A percentile compares a stretch with the other conserved stretches of the same genome.
Conservation (phyloP, 2,113 vertebrate genomes). For the Hippocampus zosterae region DNA sequence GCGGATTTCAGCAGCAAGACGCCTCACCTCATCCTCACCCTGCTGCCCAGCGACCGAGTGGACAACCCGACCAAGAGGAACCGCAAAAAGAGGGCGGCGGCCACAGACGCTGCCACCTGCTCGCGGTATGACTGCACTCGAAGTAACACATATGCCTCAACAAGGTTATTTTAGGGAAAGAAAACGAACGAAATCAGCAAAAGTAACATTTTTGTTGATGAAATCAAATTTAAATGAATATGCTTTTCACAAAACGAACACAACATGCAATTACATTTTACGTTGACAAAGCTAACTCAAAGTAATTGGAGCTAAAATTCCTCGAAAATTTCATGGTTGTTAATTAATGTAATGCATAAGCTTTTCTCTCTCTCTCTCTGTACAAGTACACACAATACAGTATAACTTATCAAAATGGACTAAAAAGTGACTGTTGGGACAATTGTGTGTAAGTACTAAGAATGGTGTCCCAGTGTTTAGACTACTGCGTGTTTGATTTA, state of each 20-base stretch:
- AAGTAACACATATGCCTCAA: too few species aligned
- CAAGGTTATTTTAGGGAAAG: too few species aligned
- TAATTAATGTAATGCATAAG: too few species aligned
- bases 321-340: too few species aligned
- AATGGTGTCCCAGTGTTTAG: slow-evolving; percentile 52
- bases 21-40: slow-evolving; percentile 77
- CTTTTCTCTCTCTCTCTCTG: too few species aligned
- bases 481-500: slow-evolving; percentile 57
- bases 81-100: slow-evolving; percentile 74
- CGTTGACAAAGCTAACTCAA: too few species aligned
- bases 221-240: too few species aligned
- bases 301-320: too few species aligned
- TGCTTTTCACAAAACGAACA: too few species aligned
- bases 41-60: slow-evolving; percentile 73
- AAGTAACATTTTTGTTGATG: too few species aligned
- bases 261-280: too few species aligned
- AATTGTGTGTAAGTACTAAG: slow-evolving; percentile 43
- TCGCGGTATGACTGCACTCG: slow-evolving; percentile 60
- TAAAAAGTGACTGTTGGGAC: slow-evolving; percentile 10
- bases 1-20: slow-evolving; percentile 75
- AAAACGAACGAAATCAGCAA: too few species aligned
- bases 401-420: neutral
- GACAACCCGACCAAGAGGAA: slow-evolving; percentile 69
- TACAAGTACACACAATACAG: neutral
- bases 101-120: slow-evolving; percentile 68